A percentile compares a stretch with the other conserved stretches of the same genome.
Conservation (phyloP, 2,888 invertebrate genomes). For the Hipparchia semele region DNA sequence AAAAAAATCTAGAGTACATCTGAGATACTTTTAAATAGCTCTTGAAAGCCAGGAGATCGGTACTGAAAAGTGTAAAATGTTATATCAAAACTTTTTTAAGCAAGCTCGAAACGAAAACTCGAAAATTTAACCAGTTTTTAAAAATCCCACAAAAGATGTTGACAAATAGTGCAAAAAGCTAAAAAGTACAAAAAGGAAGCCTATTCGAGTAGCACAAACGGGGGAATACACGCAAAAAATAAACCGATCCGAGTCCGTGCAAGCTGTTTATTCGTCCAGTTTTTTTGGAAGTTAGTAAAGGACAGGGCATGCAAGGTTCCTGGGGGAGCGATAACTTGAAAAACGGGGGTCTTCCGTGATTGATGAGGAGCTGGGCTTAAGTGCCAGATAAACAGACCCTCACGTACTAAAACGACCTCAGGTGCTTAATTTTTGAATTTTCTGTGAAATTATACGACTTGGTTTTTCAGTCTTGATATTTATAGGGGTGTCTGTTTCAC, state of each 20-base stretch:
- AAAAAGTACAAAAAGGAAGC: not conserved
- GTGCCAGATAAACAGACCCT: conserved; percentile 70
- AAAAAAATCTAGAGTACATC: no score
- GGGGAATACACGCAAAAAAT: conserved; percentile 44
- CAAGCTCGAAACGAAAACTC: not conserved
- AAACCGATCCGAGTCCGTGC: conserved; percentile 53
- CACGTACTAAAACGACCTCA: conserved; percentile 66
- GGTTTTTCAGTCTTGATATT: not conserved
- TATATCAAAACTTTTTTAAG: not conserved
- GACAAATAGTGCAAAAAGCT: conserved; percentile 4
- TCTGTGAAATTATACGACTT: conserved; percentile 10
- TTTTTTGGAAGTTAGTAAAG: conserved; percentile 49
- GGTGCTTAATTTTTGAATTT: conserved; percentile 52
- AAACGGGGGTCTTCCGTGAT: conserved; percentile 71
- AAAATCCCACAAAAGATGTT: conserved; percentile 2
- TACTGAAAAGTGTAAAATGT: no score
- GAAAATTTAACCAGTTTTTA: not conserved
- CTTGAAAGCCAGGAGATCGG: no score
- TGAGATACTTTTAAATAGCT: no score
- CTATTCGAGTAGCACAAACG: not conserved
- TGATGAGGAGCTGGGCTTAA: conserved; percentile 70
- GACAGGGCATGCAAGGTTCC: conserved; percentile 39
- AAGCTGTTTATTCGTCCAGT: conserved; percentile 51
- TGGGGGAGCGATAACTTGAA: conserved; percentile 66
- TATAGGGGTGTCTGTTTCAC: not conserved